Evolutionary conservation across 2,113 vertebrate genomes (phyloP), one percentile per base, ranked within the genome.

Genomic region (Nasalis larvatus): DNA sequence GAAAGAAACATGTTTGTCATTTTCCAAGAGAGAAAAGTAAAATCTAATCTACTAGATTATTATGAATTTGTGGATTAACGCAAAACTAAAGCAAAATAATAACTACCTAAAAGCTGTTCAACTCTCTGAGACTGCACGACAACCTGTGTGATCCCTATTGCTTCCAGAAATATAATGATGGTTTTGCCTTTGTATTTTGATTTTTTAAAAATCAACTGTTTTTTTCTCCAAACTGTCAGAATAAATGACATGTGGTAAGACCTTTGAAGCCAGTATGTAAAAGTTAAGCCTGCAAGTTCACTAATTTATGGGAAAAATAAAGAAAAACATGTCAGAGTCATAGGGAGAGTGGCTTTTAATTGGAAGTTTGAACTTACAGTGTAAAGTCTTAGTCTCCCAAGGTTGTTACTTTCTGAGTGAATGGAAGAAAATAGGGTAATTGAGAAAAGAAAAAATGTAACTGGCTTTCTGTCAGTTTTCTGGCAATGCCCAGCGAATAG

Each of bases 11-110:
- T 83, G 47, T 35, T n/a, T 83, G 40, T 83, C 45, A 47, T 93
- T 96, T 97, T 94, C 56, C 10, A 74, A 77, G 84, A 71, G 52
- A 96, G 40, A 91, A 87, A 87, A 81, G 49, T 42, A 87, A 95
- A 92, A 90, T 6, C 52, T 52, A 42, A 71, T 85, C 52, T 73
- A 77, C 21, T 82, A 37, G 71, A 82, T 78, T 54, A 54, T 45
- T 90, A 78, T 74, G 42, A 90, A 76, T 73, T 14, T 94, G 45
- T 52, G 25, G 8, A 52, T 86, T 52, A 78, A 94, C 21, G 11
- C 4, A 88, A 96, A 89, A 85, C 56, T 21, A 60, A 96, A 76
- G 35, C 58, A 49, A 83, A 88, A 92, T 92, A 35, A 73, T 30
- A 71, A 68, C 52, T 47, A 35, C 25, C n/a, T 30, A 20, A 81